These are phyloP conservation scores for Corynorhinus townsendii DNA, from an alignment of 2,113 vertebrate species.

Conservation along the genomic window DNA sequence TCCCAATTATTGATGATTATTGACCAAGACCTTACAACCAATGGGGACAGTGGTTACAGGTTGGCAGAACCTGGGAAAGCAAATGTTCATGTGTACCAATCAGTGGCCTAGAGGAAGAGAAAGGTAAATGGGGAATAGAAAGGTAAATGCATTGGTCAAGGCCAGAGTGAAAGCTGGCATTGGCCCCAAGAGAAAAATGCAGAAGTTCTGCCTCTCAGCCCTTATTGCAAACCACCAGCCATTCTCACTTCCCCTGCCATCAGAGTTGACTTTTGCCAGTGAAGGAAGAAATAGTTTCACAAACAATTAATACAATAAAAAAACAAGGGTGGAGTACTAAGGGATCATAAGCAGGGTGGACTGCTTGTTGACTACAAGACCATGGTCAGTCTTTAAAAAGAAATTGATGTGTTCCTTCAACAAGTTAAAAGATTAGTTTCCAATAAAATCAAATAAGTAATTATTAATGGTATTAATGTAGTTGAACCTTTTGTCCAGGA, in stretches of 20 bases:
- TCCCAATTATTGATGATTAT: background rate
- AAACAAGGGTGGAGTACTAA: constrained; percentile 43
- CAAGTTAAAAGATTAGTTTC: background rate
- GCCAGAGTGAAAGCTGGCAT: background rate
- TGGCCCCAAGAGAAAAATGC: constrained; percentile 48
- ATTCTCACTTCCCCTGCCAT: constrained; percentile 66
- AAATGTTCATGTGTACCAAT: background rate
- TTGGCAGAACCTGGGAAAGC: background rate
- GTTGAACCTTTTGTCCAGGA: background rate
- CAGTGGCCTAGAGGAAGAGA: constrained; percentile 41
- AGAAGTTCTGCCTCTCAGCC: constrained; percentile 63
- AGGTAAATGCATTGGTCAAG: constrained; percentile 32
- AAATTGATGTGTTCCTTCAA: background rate
- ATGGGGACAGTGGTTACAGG: background rate
- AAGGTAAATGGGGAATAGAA: constrained; percentile 69
- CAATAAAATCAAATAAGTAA: background rate
- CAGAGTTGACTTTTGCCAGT: constrained; percentile 48
- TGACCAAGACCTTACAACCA: background rate
- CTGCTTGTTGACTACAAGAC: background rate
- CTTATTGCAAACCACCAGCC: constrained; percentile 61
- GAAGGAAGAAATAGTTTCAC: constrained; percentile 68
- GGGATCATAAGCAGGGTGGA: background rate
- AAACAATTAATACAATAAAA: constrained; percentile 61
- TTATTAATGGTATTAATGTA: background rate
- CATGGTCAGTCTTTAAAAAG: background rate